Evolutionary conservation across 2,888 invertebrate species (phyloP).

Genomic region (Troglohyphantes excavatus): DNA sequence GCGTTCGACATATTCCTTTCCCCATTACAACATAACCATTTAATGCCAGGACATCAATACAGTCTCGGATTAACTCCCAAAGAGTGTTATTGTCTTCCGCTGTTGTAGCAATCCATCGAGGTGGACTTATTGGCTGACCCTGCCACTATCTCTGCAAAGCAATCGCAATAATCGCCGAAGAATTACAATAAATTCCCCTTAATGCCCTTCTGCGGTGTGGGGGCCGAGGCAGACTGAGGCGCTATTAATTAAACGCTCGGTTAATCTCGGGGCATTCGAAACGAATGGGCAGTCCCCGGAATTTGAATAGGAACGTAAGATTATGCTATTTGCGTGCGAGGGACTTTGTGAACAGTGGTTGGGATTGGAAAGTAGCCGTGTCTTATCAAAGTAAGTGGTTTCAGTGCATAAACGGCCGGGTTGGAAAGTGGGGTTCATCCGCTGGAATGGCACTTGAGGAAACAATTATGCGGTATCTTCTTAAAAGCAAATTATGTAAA

Average conservation of each 20-base stretch:
- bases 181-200: conserved; percentile 59
- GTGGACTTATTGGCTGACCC: conserved; percentile 12
- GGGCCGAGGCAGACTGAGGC: background rate
- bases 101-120: conserved; percentile 8
- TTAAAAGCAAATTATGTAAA: too few species aligned
- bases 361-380: conserved; percentile 7
- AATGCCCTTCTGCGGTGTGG: conserved; percentile 9
- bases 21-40: background rate
- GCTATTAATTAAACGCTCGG: conserved; percentile 75
- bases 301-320: conserved; percentile 59
- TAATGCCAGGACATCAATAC: conserved; percentile 17
- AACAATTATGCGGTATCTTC: background rate
- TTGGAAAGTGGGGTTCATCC: background rate
- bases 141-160: conserved; percentile 42
- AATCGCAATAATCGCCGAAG: conserved; percentile 66
- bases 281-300: conserved; percentile 44
- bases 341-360: background rate
- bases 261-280: conserved; percentile 56
- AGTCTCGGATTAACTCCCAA: conserved; percentile 52
- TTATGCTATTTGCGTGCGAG: conserved; percentile 60
- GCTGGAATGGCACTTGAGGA: background rate
- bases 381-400: conserved; percentile 19
- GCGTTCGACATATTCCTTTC: background rate
- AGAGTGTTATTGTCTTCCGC: conserved; percentile 12
- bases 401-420: background rate